These are phyloP conservation scores for Galerucella pusilla DNA, from an alignment of 2,888 invertebrate genomes.

Conservation along the genomic window DNA sequence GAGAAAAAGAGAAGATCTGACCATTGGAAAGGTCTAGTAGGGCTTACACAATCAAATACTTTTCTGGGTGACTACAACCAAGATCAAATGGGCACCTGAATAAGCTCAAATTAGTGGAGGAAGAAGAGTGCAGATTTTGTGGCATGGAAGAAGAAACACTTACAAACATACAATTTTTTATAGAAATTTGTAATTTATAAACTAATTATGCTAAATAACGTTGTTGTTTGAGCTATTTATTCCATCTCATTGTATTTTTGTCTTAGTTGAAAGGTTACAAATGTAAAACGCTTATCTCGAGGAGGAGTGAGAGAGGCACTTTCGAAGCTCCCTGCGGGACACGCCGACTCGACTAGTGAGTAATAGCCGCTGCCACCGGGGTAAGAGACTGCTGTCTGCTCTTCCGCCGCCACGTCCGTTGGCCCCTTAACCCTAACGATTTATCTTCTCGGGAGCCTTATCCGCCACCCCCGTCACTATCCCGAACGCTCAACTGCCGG, in stretches of 20 bases:
- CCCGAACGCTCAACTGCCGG: constrained; percentile 45
- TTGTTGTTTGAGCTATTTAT: background rate
- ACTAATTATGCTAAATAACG: background rate
- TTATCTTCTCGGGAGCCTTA: constrained; percentile 60
- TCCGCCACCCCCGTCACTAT: constrained; percentile 45
- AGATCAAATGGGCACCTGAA: no score
- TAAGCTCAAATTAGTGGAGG: no score
- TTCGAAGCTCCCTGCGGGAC: constrained; percentile 58
- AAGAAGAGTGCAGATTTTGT: no score
- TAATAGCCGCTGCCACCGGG: constrained; percentile 63
- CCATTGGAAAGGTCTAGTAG: no score
- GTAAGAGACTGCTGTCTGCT: constrained; percentile 64
- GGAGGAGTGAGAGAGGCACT: constrained; percentile 58
- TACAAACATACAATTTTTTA: no score
- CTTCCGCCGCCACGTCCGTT: constrained; percentile 63
- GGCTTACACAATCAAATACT: no score
- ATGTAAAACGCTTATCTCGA: constrained; percentile 64
- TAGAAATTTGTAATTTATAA: no score
- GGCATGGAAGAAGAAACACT: no score
- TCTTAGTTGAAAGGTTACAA: constrained; percentile 60
- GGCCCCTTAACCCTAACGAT: constrained; percentile 63
- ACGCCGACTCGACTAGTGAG: constrained; percentile 57
- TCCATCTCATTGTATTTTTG: constrained; percentile 20
- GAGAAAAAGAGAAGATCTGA: no score
- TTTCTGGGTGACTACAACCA: no score